Evolutionary conservation across 2,113 vertebrate genomes (phyloP).

Genomic region (Pelecanus crispus): DNA sequence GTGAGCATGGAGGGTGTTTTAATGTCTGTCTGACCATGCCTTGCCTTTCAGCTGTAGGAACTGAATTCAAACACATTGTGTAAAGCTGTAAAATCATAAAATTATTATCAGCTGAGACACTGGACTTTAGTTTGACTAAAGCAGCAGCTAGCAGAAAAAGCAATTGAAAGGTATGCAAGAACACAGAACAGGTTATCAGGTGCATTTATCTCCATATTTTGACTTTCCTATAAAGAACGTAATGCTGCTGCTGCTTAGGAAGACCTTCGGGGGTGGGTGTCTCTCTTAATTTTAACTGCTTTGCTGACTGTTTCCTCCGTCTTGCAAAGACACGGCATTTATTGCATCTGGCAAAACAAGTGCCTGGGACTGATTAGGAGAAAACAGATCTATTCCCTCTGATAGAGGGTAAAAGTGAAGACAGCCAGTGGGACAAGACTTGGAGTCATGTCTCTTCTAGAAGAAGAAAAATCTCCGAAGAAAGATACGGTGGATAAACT

Average conservation of each 20-base stretch:
- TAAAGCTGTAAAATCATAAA: background rate
- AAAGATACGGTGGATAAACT: constrained; percentile 10
- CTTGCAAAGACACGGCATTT: background rate
- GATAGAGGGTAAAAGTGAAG: background rate
- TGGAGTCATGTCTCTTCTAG: background rate
- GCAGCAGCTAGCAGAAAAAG: background rate
- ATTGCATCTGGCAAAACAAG: constrained; percentile 31
- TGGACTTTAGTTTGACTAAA: background rate
- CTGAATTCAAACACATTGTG: background rate
- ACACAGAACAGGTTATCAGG: background rate
- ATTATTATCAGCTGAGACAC: background rate
- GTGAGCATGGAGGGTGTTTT: background rate
- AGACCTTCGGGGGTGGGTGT: background rate
- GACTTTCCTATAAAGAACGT: background rate
- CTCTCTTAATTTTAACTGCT: constrained; percentile 2
- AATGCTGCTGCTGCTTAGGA: background rate
- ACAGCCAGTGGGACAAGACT: background rate
- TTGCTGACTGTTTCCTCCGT: background rate
- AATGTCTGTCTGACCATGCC: background rate
- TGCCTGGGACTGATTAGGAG: background rate
- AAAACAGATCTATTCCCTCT: background rate
- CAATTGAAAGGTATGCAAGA: background rate
- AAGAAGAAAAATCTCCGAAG: background rate
- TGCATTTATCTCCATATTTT: background rate
- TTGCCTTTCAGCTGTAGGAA: background rate